Conservation (phyloP, 2,888 invertebrate species). For the Lasiommata megera region DNA sequence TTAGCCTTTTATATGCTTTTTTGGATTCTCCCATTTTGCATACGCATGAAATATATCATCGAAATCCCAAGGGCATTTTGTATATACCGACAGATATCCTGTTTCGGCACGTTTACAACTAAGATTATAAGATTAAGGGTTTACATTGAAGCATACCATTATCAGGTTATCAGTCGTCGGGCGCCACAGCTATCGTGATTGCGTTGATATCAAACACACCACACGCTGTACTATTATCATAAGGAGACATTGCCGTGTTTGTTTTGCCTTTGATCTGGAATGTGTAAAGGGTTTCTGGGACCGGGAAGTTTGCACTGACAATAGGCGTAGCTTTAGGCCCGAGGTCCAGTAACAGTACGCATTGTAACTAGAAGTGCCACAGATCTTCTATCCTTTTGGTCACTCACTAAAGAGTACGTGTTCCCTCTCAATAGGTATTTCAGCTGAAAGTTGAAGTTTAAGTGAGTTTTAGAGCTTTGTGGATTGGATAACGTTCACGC, state of each 20-base stretch:
- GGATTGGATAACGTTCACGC: too few species aligned
- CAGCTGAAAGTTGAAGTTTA: too few species aligned
- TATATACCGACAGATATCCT: conserved; percentile 16
- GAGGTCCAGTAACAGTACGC: too few species aligned
- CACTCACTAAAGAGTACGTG: too few species aligned
- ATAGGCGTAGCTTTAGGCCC: too few species aligned
- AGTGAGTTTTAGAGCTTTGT: too few species aligned
- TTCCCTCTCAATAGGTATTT: too few species aligned
- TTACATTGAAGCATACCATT: conserved; percentile 26
- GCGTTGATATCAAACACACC: conserved; percentile 37
- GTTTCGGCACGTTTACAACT: conserved; percentile 20
- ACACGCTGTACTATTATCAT: conserved; percentile 30
- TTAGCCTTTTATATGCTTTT: too few species aligned
- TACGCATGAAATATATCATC: not conserved
- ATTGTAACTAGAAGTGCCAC: too few species aligned
- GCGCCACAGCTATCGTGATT: conserved; percentile 55
- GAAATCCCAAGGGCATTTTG: not conserved
- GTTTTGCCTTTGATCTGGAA: conserved; percentile 1
- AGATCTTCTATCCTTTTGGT: too few species aligned
- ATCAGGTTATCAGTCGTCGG: conserved; percentile 32
- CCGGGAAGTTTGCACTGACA: too few species aligned
- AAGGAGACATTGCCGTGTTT: conserved; percentile 14
- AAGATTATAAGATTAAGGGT: conserved; percentile 23
- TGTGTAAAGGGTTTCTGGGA: conserved; percentile 2
- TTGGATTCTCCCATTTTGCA: too few species aligned